Evolutionary conservation across 2,797 vertebrate genomes (phyloP), one percentile per base, ranked within the genome.

Genomic region (Fratercula arctica): DNA sequence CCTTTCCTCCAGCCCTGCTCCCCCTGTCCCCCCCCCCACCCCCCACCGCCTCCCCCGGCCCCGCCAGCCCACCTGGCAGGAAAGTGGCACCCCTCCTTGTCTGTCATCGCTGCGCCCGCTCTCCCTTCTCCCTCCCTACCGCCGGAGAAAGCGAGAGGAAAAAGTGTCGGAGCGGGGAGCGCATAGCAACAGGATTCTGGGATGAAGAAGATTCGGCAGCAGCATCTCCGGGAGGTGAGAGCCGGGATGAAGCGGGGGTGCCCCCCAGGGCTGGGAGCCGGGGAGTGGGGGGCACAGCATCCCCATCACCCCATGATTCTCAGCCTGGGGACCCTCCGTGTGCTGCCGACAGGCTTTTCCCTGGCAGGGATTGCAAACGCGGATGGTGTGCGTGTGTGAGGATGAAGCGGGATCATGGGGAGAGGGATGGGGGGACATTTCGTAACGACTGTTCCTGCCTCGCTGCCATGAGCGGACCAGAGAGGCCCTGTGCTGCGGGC

Each of bases 171-270:
- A 87, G 92, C 56, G 8, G 67, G 90, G 86, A 94, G 94, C 48
- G 85, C 96, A 87, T 96, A 97, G 97, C 97, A 97, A 97, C 97
- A 75, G 90, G 92, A 93, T 97, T 96, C 92, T 93, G 66, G 76
- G 87, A 98, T 98, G 98, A 97, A 98, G 97, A 97, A 97, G 97
- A 95, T 97, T 93, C 97, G 97, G 96, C 97, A 95, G 90, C 97
- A 97, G 95, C 98, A 97, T 95, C 97, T 98, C 68, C 97, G 96
- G 69, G 94, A 98, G 98, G 98, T 98, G 98, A 97, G 97, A 80
- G 93, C 54, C 33, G 67, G 82, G 43, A 61, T 61, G 59, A 35
- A 41, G 28, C 2, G 33, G 16, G 67, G 50, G 3, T 78, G n/a
- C 9, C 45, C 29, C 13, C 16, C 41, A 2, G 66, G 50, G 46